Conservation (phyloP, 2,888 invertebrate species). For the Macropis europaea region DNA sequence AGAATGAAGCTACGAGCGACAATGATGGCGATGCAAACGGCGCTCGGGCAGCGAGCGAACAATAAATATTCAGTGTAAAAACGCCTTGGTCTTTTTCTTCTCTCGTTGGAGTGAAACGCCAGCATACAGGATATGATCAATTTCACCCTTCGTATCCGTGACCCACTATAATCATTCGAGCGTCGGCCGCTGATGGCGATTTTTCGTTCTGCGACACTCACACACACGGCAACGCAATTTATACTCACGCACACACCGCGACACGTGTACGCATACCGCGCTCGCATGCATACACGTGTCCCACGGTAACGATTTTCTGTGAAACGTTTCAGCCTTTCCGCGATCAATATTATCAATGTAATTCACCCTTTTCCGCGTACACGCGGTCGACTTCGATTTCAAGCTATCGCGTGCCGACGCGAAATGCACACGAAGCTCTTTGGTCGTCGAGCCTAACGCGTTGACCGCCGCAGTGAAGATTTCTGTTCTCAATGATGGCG, state of each 20-base stretch:
- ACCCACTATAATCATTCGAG: constrained; percentile 27
- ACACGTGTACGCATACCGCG: constrained; percentile 7
- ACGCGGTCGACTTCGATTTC: neutral
- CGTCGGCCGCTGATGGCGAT: constrained; percentile 25
- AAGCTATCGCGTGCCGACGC: neutral
- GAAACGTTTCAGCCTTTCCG: constrained; percentile 28
- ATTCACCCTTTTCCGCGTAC: constrained; percentile 9
- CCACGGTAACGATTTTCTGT: constrained; percentile 49
- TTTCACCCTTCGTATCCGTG: constrained; percentile 8
- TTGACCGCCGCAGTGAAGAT: no score
- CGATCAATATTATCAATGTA: constrained; percentile 35
- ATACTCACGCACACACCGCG: constrained; percentile 3
- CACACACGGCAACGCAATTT: constrained; percentile 18
- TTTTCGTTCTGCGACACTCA: constrained; percentile 23
- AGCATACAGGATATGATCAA: constrained; percentile 25
- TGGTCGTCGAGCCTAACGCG: no score
- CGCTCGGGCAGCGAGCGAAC: neutral
- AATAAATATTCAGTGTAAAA: constrained; percentile 10
- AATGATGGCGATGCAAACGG: neutral
- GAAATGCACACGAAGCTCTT: neutral
- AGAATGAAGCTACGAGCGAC: neutral
- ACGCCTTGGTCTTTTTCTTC: neutral
- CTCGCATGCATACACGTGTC: constrained; percentile 28
- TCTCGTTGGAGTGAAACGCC: constrained; percentile 38
- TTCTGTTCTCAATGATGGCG: no score